Conservation (phyloP, 2,797 vertebrate species). For the Myiotriccus ornatus region DNA sequence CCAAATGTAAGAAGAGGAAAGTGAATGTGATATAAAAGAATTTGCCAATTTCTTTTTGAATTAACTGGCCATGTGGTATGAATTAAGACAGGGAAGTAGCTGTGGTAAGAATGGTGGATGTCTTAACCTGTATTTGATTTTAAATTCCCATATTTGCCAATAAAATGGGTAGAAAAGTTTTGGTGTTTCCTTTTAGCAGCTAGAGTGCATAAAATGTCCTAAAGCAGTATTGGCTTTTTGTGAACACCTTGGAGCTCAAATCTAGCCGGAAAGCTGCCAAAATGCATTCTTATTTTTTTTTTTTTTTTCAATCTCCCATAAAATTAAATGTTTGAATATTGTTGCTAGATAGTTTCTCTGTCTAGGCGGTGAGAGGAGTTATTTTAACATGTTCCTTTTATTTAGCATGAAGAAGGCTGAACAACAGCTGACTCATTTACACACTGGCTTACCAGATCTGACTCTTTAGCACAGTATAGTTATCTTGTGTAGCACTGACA, state of each 20-base stretch:
- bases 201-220: background rate
- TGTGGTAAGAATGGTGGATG: background rate
- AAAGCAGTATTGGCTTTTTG: background rate
- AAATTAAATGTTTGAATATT: background rate
- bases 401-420: background rate
- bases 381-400: background rate
- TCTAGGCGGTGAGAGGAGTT: background rate
- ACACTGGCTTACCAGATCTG: background rate
- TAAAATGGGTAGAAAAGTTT: background rate
- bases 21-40: background rate
- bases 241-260: background rate
- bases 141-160: background rate
- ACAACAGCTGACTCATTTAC: background rate
- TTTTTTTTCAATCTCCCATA: background rate
- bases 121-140: constrained; percentile 8
- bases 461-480: background rate
- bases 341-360: background rate
- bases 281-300: background rate
- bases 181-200: background rate
- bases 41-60: background rate
- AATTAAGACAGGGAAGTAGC: background rate
- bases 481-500: background rate
- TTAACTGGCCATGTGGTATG: background rate
- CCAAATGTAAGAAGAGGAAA: background rate
- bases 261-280: background rate